These are phyloP conservation scores for Mantis religiosa DNA, from an alignment of 2,888 invertebrate species.

Conservation along the genomic window DNA sequence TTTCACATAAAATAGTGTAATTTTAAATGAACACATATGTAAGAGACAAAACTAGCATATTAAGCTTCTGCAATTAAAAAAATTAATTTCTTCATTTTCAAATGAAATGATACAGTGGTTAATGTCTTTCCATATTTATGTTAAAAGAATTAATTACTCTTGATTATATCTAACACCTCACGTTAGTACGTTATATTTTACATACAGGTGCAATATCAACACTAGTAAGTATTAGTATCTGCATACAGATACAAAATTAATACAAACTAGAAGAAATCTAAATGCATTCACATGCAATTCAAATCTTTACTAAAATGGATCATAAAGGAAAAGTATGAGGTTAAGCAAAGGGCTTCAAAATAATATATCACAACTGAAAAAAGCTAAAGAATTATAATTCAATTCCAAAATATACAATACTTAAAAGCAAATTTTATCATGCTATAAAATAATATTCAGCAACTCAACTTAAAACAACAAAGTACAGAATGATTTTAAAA, in stretches of 20 bases:
- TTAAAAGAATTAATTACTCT: neutral
- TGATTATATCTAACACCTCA: neutral
- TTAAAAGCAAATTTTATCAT: neutral
- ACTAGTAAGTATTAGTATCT: neutral
- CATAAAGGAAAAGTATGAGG: neutral
- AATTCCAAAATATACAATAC: slow-evolving; percentile 1
- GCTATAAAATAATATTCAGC: neutral
- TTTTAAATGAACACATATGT: neutral
- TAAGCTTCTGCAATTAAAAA: neutral
- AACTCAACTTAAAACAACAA: neutral
- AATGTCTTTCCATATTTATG: neutral
- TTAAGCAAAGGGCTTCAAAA: neutral
- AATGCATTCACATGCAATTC: neutral
- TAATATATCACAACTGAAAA: neutral
- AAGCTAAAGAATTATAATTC: slow-evolving; percentile 7
- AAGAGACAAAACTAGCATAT: neutral
- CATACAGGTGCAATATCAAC: neutral
- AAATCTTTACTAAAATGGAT: neutral
- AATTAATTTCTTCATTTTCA: neutral
- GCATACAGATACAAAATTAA: neutral
- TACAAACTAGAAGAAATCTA: neutral
- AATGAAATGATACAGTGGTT: neutral
- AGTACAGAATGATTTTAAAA: neutral
- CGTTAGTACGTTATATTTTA: neutral
- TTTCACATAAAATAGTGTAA: too few relatives aligned